These are phyloP conservation scores for Epizoanthus illoricatus DNA, from an alignment of 92 coral and sea anemone species.

Conservation along the genomic window DNA sequence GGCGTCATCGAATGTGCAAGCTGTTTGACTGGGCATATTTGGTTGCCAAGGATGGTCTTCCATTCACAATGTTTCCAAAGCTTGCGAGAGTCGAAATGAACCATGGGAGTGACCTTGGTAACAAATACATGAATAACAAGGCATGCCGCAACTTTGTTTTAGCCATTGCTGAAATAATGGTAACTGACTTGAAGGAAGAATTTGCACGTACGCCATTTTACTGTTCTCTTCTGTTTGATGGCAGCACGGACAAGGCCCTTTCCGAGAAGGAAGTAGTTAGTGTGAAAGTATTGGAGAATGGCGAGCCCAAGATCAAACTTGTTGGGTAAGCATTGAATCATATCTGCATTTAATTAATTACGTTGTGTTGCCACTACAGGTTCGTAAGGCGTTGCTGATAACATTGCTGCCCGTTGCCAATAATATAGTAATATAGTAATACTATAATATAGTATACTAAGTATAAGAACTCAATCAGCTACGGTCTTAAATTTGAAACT, in stretches of 20 bases:
- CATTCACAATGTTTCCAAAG: slow-evolving; percentile 15
- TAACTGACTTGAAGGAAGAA: too few species aligned
- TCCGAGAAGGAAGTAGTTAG: slow-evolving; percentile 19
- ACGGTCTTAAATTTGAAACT: too few species aligned
- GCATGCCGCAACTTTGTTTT: too few species aligned
- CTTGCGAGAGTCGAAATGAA: too few species aligned
- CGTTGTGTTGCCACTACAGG: too few species aligned
- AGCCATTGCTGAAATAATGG: too few species aligned
- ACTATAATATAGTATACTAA: not conserved
- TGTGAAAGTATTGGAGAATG: slow-evolving; percentile 15
- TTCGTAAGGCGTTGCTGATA: too few species aligned
- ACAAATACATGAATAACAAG: not conserved
- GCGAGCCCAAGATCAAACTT: slow-evolving; percentile 15
- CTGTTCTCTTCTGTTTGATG: not conserved
- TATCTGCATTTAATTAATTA: too few species aligned
- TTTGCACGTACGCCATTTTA: too few species aligned
- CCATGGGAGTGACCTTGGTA: not conserved
- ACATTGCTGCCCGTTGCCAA: too few species aligned
- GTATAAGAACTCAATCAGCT: too few species aligned
- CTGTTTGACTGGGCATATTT: slow-evolving; percentile 34
- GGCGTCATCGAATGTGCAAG: slow-evolving; percentile 15
- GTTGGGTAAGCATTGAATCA: not conserved
- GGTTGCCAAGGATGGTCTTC: slow-evolving; percentile 14
- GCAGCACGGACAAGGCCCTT: slow-evolving; percentile 17
- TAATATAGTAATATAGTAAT: too few species aligned